Conservation (phyloP, 2,113 vertebrate species). For the Elaphurus davidianus region DNA sequence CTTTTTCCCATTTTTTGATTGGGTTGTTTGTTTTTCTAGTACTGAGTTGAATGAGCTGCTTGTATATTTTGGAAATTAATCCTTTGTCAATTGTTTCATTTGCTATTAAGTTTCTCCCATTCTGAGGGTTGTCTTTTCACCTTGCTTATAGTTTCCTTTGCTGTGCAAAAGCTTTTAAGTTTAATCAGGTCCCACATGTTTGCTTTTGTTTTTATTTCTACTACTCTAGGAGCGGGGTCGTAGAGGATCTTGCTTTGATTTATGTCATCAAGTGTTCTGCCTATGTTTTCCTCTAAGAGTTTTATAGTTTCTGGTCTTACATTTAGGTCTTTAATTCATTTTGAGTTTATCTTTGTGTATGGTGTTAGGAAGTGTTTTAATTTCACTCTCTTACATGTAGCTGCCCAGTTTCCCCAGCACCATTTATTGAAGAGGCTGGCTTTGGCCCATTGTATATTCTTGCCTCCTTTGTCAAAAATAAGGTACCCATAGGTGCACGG, state of each 20-base stretch:
- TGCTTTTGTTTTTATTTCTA: neutral
- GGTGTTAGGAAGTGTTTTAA: neutral
- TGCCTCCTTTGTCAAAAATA: neutral
- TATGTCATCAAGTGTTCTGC: neutral
- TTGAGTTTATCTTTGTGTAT: neutral
- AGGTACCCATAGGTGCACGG: neutral
- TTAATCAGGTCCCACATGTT: neutral
- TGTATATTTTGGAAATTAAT: neutral
- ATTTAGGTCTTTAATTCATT: neutral
- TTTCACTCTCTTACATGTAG: neutral
- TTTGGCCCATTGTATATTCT: neutral
- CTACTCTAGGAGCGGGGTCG: neutral
- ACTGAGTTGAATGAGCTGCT: neutral
- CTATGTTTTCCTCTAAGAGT: neutral
- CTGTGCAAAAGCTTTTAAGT: neutral
- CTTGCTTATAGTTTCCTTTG: neutral
- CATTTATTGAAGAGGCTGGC: neutral
- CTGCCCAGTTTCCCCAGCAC: neutral
- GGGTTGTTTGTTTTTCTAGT: neutral
- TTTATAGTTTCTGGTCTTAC: neutral
- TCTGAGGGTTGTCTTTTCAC: neutral
- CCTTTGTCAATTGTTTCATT: neutral
- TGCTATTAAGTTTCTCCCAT: neutral
- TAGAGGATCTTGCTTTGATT: neutral
- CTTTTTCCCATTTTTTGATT: neutral